phyloP scores from a whole-genome alignment of 2,113 vertebrate species.

The Anseranas semipalmata region DNA sequence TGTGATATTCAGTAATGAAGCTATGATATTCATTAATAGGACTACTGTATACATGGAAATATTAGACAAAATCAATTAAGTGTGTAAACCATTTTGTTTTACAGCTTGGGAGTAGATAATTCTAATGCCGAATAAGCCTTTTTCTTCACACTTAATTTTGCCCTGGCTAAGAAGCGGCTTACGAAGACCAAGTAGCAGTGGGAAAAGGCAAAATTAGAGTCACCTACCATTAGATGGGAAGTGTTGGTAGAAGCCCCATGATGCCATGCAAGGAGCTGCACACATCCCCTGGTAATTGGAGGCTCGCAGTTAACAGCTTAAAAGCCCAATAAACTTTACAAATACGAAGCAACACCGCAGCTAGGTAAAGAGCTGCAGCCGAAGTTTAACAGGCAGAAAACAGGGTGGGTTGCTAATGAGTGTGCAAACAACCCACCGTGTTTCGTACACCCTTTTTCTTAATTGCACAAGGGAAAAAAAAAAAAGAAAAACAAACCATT shows the following conservation, averaged over 20 bases:
- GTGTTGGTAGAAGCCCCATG: neutral
- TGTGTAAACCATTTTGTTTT: constrained; percentile 58
- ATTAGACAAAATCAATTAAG: constrained; percentile 55
- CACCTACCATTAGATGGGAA: constrained; percentile 8
- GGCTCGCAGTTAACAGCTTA: neutral
- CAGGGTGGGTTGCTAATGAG: neutral
- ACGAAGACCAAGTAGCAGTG: neutral
- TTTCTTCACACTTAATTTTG: constrained; percentile 45
- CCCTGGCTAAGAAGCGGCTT: constrained; percentile 25
- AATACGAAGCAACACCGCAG: neutral
- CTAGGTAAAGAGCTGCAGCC: neutral
- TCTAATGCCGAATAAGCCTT: constrained; percentile 63
- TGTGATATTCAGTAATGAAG: constrained; percentile 51
- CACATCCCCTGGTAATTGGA: neutral
- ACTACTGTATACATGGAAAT: constrained; percentile 47
- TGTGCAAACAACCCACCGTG: neutral
- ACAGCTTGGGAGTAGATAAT: constrained; percentile 57
- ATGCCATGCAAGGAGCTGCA: neutral
- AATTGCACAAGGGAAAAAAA: neutral
- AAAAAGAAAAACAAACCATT: neutral
- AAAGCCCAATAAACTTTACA: neutral
- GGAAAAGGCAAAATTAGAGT: constrained; percentile 42
- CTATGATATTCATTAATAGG: constrained; percentile 46
- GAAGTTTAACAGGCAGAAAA: neutral
- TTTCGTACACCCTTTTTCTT: neutral